Evolutionary conservation across 2,113 vertebrate genomes (phyloP), one percentile per base, ranked within the genome.

Genomic region (Mirounga angustirostris): DNA sequence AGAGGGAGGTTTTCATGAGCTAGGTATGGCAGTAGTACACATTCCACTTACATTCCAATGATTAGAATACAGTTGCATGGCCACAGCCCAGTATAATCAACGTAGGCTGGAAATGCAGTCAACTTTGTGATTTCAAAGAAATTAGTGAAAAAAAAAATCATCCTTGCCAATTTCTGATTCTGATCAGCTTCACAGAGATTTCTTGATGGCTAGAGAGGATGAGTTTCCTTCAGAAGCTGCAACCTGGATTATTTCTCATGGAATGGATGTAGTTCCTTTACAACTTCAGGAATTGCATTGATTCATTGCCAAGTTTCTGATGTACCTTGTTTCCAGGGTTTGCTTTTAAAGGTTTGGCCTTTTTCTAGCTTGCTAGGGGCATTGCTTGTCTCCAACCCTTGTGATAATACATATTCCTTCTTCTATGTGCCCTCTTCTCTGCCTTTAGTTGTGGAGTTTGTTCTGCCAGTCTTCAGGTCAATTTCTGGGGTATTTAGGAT

Each of bases 261-360:
- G 85, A 89, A 82, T 43, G 21, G 18, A 46, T 46, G 1, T 71
- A 80, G 71, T n/a, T 89, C 26, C 26, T 73, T 76, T 30, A 59
- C 10, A 89, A 15, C 33, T 19, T 92, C 9, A 56, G 52, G 56
- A 81, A 7, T 63, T 74, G 7, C 1, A 56, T 67, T 46, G 36
- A 87, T 30, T 96, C 61, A 82, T 54, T 78, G 58, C 43, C 95
- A 89, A 67, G 24, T 93, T 96, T 95, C 59, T 86, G 52, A 91
- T 78, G 22, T 79, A 54, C 33, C 30, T 90, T 24, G 21, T 73
- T 40, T 73, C 10, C 71, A 73, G 71, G 5, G 21, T 73, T 73
- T 73, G 21, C 36, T 24, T 73, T 36, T 73, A 73, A 24, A 73
- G 11, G 36, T 43, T 73, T 73, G 71, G 21, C 5, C 71, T 40